A percentile compares a stretch with the other conserved stretches of the same genome.
These are phyloP conservation scores for Lutraria rhynchaena DNA, from an alignment of 1,140 invertebrate genomes.

Conservation along the genomic window DNA sequence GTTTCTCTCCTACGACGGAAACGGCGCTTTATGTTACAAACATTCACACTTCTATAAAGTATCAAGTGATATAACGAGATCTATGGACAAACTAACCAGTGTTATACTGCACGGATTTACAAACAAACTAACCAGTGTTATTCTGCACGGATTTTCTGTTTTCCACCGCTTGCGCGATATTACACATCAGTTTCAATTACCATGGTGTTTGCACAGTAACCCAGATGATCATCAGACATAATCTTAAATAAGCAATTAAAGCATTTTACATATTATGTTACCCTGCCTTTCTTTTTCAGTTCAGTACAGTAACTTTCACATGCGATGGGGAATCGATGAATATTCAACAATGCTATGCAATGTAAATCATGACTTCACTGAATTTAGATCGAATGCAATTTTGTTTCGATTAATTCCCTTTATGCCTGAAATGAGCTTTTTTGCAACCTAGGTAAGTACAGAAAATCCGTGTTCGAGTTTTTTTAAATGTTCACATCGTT, in stretches of 20 bases:
- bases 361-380: no score
- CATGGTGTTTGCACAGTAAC: not conserved
- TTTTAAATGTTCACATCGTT: no score
- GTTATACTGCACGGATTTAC: slow-evolving; percentile 11
- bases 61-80: not conserved
- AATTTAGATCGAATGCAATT: no score
- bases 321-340: no score
- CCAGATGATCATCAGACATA: not conserved
- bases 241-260: not conserved
- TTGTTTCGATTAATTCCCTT: no score
- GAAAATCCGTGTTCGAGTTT: no score
- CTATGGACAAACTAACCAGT: not conserved
- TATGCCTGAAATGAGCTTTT: no score
- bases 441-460: no score
- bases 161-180: not conserved
- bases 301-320: no score
- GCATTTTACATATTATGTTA: slow-evolving; percentile 4
- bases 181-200: not conserved
- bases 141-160: slow-evolving; percentile 8
- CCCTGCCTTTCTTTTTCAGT: slow-evolving; percentile 15
- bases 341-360: no score
- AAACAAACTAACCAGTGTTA: not conserved
- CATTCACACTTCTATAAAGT: slow-evolving; percentile 21
- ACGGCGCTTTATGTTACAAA: slow-evolving; percentile 20
- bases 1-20: slow-evolving; percentile 17